A percentile compares a stretch with the other conserved stretches of the same genome.
Conservation (phyloP, 2,888 invertebrate species). For the Lymantria dispar region DNA sequence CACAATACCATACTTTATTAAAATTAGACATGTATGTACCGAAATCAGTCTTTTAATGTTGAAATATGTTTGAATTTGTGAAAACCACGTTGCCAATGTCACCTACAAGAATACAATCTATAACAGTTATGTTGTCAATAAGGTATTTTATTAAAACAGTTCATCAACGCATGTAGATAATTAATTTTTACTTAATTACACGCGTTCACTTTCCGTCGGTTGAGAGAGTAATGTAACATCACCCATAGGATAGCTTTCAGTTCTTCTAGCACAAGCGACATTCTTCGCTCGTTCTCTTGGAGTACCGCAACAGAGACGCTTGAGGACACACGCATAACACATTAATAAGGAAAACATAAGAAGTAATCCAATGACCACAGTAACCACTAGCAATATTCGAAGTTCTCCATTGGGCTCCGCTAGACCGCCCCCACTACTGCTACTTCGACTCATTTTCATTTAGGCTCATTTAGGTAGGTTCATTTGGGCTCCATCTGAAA, state of each 20-base stretch:
- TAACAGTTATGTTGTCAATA: neutral
- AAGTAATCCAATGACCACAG: slow-evolving; percentile 82
- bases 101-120: neutral
- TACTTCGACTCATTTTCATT: slow-evolving; percentile 64
- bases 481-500: slow-evolving; percentile 50
- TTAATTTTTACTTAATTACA: slow-evolving; percentile 17
- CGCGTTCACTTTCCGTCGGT: slow-evolving; percentile 83
- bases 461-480: slow-evolving; percentile 17
- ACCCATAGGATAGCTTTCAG: slow-evolving; percentile 83
- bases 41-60: slow-evolving; percentile 1
- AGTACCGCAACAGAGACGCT: slow-evolving; percentile 83
- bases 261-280: slow-evolving; percentile 54
- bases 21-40: slow-evolving; percentile 1
- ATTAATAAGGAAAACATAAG: slow-evolving; percentile 84
- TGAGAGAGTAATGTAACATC: slow-evolving; percentile 84
- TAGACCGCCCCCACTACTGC: slow-evolving; percentile 49
- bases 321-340: slow-evolving; percentile 86
- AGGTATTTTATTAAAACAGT: neutral
- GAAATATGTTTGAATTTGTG: neutral
- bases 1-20: neutral
- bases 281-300: slow-evolving; percentile 73
- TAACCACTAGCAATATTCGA: slow-evolving; percentile 81
- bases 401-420: slow-evolving; percentile 80
- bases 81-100: neutral
- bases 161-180: neutral